Base-by-base conservation (phyloP, 92 coral and sea anemone genomes). In the Zoanthus solanderi region DNA sequence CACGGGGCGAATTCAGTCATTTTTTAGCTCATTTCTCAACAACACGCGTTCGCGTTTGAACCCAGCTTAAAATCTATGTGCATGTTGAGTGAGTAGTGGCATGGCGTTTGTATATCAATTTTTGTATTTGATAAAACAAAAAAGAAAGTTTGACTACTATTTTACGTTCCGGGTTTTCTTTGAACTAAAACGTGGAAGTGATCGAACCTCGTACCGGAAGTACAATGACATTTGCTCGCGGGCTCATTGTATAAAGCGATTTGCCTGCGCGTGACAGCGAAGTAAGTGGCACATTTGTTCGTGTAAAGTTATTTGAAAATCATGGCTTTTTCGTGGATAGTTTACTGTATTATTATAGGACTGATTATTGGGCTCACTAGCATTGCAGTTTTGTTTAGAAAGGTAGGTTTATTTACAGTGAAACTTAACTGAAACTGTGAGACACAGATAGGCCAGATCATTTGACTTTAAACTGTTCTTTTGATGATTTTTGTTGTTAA, bases 241-340 rank as follows among this genome's bases (percentile, higher is more conserved):
- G 75, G 75, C 75, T 69, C 75, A 69, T 69, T 7, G 31, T 30
- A 30, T 9, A 69, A 14, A 11, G 74, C 45, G 45, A 30, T 29
- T 9, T 12, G 11, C 8, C 6, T 18, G 74, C 44, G 17, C 74
- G 74, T 69, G 74, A 29, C 11, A 8, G 0, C 30, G 44, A 29
- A 63, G 29, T 63, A 8, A 63, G 1, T n/a, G 15, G 69, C 9
- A 63, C 31, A 1, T 16, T 58, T 44, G 78, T 45, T 74, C 14
- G 12, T 8, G 17, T 28, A 76, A 54, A 76, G 57, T 28, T 52
- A 2, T 34, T 42, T 9, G 9, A 23, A 63, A 17, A 42, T 45
- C 6, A 79, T 79, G 84, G 84, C 84, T 2, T 63, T 79, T 44
- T 44, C 58, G 0, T 79, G 84, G 84, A 72, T 79, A 23, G 57